Evolutionary conservation across 2,113 vertebrate species (phyloP), one percentile per base, ranked within the genome.

Genomic region (Megaceryle maxima): DNA sequence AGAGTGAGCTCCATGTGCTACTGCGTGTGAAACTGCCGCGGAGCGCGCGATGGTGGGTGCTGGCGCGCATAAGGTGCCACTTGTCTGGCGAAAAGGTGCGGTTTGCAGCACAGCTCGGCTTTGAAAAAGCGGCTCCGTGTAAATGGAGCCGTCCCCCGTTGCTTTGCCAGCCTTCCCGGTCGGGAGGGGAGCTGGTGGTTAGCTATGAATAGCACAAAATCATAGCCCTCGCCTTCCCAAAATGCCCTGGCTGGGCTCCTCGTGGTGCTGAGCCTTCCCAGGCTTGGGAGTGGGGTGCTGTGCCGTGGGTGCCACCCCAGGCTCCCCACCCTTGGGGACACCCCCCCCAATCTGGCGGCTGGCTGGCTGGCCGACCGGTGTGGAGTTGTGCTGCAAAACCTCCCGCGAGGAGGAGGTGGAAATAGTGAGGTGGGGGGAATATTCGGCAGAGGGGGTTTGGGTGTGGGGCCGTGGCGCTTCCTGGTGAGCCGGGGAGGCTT

Each of bases 181-280:
- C 46, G 85, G 94, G 94, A 96, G 66, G 78, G 74, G 67, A 96
- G 79, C 83, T 11, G 60, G 89, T 46, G 96, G 94, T 96, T 74
- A 37, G 91, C 94, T 95, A 90, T 64, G 93, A 96, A 96, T 96
- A 96, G 93, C 93, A 50, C 91, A 72, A 96, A 96, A 96, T 96
- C 93, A 96, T 43, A 96, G 96, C 83, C 87, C 89, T 96, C 1
- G 80, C 75, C 79, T 94, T 68, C 91, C 78, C 66, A 3, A 81
- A 90, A 56, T 1, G 35, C 87, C 63, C 63, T 57, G 50, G 73
- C 68, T 1, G 8, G 8, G 43, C 77, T 91, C 44, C 11, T 73
- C 26, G 11, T 91, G 90, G 77, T 5, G 2, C 81, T 84, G 59
- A 55, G 59, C 83, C 7, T 25, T 19, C 11, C 18, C 2, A 1